phyloP scores from a whole-genome alignment of 92 coral and sea anemone species.

The Epizoanthus scotinus region DNA sequence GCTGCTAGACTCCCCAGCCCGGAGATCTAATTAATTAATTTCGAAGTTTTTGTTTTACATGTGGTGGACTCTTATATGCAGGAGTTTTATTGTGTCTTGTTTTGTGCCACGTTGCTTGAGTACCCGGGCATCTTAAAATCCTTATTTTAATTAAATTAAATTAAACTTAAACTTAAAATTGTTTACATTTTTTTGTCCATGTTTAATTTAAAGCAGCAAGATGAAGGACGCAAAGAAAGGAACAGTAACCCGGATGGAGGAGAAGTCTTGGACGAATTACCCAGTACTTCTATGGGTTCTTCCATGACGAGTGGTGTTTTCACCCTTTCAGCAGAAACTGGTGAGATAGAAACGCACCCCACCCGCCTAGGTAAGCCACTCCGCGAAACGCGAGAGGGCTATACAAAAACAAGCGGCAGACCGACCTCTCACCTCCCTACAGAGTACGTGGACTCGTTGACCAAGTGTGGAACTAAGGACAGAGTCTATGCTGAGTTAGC shows the following conservation, averaged over 20 bases:
- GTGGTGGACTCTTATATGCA: too few relatives aligned
- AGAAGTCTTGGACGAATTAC: not conserved
- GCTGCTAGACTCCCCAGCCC: too few relatives aligned
- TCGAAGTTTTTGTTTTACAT: too few relatives aligned
- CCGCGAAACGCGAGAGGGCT: slow-evolving; percentile 28
- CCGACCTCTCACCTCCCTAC: slow-evolving; percentile 47
- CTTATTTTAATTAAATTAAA: too few relatives aligned
- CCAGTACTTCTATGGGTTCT: not conserved
- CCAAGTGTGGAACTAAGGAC: slow-evolving; percentile 50
- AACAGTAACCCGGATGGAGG: not conserved
- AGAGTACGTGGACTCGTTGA: slow-evolving; percentile 47
- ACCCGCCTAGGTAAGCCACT: not conserved
- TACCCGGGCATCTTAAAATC: too few relatives aligned
- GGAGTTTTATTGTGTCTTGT: not conserved
- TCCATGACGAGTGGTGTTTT: not conserved
- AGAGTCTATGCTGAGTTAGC: slow-evolving; percentile 55
- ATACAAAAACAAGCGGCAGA: slow-evolving; percentile 33
- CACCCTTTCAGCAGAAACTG: not conserved
- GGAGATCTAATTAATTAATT: too few relatives aligned
- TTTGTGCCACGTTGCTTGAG: not conserved
- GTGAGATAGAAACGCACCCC: not conserved
- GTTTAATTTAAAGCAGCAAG: not conserved
- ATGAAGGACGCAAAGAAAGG: not conserved
- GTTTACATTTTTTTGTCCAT: not conserved
- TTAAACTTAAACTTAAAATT: too few relatives aligned